Evolutionary conservation across 2,888 invertebrate species (phyloP), one percentile per base, ranked within the genome.

Genomic region (Drosophila diplacantha): DNA sequence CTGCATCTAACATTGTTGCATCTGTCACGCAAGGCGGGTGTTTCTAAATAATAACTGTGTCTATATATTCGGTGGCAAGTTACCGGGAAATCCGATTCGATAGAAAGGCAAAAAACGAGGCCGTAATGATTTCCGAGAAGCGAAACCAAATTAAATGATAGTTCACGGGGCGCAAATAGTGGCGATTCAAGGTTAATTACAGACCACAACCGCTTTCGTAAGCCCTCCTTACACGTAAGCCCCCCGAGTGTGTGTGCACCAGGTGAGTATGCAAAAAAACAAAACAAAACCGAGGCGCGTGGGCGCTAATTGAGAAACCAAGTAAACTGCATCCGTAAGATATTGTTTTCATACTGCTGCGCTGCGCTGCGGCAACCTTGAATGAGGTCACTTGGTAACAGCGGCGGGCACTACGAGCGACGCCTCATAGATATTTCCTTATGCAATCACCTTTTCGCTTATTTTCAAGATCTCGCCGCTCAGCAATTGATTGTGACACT

Each of bases 401-500:
- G 31, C 59, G 54, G 7, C 38, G 41, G 26, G 26, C 39, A 26
- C 14, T 26, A 18, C 22, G 26, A 26, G 43, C 41, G 7, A 43
- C 24, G 46, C 26, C 32, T 24, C 29, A 31, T 43, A 61, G 32
- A 35, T 24, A 50, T 70, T 58, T 66, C 43, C 73, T 75, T 82
- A 82, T 73, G 77, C 80, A 82, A 75, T 76, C 83, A 79, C 77
- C 77, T 76, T 73, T 67, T 35, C 69, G 38, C 38, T n/a, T 59
- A 22, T 29, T 57, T 58, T 58, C 60, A 39, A 32, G 59, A 22
- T 44, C 44, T 61, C 41, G 31, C 26, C 63, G 52, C 63, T 64
- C 66, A 70, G 57, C 70, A 69, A 81, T 81, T 78, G 79, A 72
- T 83, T 72, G 75, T 83, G 81, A 74, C 81, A 74, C 58, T 56